Conservation (phyloP, 2,113 vertebrate species). For the Rhynchomys soricoides region DNA sequence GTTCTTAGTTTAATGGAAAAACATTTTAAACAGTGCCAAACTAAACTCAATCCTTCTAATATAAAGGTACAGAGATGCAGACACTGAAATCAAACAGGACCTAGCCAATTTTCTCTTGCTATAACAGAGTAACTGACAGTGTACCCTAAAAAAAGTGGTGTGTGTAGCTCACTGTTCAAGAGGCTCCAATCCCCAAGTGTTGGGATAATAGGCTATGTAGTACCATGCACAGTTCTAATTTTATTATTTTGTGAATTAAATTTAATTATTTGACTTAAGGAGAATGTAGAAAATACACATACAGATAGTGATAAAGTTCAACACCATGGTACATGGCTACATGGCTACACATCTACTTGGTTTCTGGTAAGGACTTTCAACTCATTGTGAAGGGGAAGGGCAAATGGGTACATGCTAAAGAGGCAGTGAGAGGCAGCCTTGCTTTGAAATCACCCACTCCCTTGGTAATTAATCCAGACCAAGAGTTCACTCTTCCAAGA, state of each 20-base stretch:
- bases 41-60: neutral
- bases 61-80: neutral
- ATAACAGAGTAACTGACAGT: neutral
- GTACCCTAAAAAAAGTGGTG: neutral
- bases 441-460: neutral
- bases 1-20: slow-evolving; percentile 6
- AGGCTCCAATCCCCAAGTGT: neutral
- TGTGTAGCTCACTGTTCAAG: neutral
- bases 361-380: neutral
- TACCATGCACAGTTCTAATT: neutral
- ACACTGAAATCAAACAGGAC: neutral
- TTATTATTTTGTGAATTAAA: slow-evolving; percentile 23
- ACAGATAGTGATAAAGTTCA: neutral
- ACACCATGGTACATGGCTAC: neutral
- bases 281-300: neutral
- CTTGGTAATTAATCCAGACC: neutral
- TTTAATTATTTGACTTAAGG: neutral
- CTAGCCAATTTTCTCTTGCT: neutral
- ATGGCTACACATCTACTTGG: neutral
- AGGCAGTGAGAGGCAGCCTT: neutral
- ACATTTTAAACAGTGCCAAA: neutral
- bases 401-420: neutral
- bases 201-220: neutral
- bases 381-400: neutral
- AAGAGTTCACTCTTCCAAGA: neutral